Conservation (phyloP, 2,888 invertebrate genomes). For the Blastobasis adustella region DNA sequence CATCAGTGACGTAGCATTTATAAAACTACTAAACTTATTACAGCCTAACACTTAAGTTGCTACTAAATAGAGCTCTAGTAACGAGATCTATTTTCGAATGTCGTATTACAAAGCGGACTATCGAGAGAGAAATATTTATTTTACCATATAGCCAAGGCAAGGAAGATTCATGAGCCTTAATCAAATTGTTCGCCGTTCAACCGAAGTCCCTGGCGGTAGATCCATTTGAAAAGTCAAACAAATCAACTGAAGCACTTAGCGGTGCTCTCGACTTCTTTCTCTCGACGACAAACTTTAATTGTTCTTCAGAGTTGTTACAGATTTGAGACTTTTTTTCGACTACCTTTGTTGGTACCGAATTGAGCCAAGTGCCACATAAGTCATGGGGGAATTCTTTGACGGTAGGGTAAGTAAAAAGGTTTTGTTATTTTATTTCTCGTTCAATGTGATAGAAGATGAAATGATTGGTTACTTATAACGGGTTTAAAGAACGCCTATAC, state of each 20-base stretch:
- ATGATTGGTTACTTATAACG: too few species aligned
- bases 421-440: too few species aligned
- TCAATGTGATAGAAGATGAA: too few species aligned
- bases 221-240: conserved; percentile 53
- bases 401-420: too few species aligned
- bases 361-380: conserved; percentile 4
- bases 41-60: too few species aligned
- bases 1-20: too few species aligned
- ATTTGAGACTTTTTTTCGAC: conserved; percentile 10
- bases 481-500: too few species aligned
- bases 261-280: conserved; percentile 28
- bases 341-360: conserved; percentile 7
- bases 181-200: conserved; percentile 23
- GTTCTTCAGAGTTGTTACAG: conserved; percentile 42
- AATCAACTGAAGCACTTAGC: conserved; percentile 55
- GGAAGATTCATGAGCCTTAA: conserved; percentile 12
- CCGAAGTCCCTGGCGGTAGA: conserved; percentile 21
- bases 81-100: too few species aligned
- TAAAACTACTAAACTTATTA: too few species aligned
- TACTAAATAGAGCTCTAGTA: too few species aligned
- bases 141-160: neutral
- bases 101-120: too few species aligned
- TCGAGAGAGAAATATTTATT: too few species aligned
- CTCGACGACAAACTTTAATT: conserved; percentile 51
- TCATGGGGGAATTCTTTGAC: neutral